A percentile compares a stretch with the other conserved stretches of the same genome.
Evolutionary conservation across 53 echinoderm and acorn worm species (phyloP).

Genomic region (Holothuria scabra): DNA sequence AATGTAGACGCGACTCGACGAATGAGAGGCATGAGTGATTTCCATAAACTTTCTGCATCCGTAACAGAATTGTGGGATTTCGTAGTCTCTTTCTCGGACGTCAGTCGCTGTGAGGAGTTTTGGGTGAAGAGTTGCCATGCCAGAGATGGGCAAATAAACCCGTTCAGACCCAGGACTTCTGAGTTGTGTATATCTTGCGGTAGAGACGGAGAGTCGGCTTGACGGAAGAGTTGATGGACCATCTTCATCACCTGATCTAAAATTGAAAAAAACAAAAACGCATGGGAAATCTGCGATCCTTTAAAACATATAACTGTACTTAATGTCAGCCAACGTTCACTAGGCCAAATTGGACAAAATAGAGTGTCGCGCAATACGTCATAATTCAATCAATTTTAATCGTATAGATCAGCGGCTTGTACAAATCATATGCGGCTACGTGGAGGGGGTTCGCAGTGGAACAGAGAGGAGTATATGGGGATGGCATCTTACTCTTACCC

Average conservation of each 20-base stretch:
- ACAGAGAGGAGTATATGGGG: too few species aligned
- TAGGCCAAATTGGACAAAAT: too few species aligned
- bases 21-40: constrained; percentile 29
- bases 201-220: constrained; percentile 65
- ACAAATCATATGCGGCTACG: too few species aligned
- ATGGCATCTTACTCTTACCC: too few species aligned
- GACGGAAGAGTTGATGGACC: constrained; percentile 56
- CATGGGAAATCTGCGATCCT: background rate
- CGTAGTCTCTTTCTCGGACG: constrained; percentile 56
- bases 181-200: constrained; percentile 4
- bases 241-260: constrained; percentile 65
- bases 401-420: too few species aligned
- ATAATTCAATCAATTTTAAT: too few species aligned
- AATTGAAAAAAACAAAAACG: background rate
- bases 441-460: too few species aligned
- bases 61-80: constrained; percentile 74
- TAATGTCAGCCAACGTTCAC: too few species aligned
- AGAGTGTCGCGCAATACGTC: too few species aligned
- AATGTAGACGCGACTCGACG: constrained; percentile 1
- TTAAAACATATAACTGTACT: too few species aligned
- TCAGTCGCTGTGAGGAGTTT: constrained; percentile 74
- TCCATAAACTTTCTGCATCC: constrained; percentile 66
- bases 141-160: constrained; percentile 81
- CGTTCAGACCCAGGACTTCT: background rate
- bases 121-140: constrained; percentile 74